These are phyloP conservation scores for Lithophane socia DNA, from an alignment of 2,888 invertebrate species.

Conservation along the genomic window DNA sequence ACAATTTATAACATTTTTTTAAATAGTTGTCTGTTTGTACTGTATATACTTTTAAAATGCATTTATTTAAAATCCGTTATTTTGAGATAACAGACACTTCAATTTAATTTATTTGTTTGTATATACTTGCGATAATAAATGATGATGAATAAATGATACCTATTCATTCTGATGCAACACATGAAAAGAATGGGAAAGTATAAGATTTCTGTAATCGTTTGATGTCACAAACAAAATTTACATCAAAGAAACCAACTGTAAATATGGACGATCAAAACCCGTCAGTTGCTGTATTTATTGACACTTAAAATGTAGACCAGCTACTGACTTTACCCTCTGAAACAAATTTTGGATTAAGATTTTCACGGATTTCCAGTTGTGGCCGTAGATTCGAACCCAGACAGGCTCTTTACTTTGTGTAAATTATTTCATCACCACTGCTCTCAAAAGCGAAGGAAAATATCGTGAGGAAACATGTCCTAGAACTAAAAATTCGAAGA, in stretches of 20 bases:
- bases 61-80: too few relatives aligned
- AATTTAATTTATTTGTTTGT: too few relatives aligned
- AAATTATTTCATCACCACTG: too few relatives aligned
- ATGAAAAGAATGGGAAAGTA: not conserved
- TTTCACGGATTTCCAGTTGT: not conserved
- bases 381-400: too few relatives aligned
- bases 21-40: too few relatives aligned
- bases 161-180: not conserved
- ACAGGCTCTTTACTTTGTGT: too few relatives aligned
- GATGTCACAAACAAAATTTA: constrained; percentile 1
- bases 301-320: not conserved
- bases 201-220: not conserved
- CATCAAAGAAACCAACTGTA: constrained; percentile 6
- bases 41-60: too few relatives aligned
- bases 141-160: not conserved
- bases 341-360: not conserved
- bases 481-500: too few relatives aligned
- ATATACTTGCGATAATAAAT: not conserved
- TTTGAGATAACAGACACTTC: too few relatives aligned
- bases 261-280: not conserved
- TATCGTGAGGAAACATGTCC: too few relatives aligned
- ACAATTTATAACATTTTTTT: too few relatives aligned
- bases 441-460: too few relatives aligned
- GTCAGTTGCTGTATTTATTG: not conserved
- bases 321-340: not conserved